Conservation (phyloP, 2,888 invertebrate species). For the Tenthredo notha region DNA sequence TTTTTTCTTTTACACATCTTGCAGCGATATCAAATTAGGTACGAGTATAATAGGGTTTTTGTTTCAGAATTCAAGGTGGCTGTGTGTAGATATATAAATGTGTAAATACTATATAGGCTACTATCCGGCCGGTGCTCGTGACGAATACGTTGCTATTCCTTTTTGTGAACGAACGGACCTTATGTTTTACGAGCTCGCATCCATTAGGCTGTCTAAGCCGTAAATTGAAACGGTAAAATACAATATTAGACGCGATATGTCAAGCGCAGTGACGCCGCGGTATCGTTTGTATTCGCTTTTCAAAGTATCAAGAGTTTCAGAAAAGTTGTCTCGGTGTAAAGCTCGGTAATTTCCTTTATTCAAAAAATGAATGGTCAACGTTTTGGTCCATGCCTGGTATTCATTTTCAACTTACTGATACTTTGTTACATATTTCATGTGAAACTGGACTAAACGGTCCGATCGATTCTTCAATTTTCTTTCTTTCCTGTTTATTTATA, state of each 20-base stretch:
- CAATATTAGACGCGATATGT: constrained; percentile 62
- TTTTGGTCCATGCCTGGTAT: neutral
- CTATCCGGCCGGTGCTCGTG: constrained; percentile 42
- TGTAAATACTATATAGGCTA: neutral
- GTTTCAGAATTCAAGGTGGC: neutral
- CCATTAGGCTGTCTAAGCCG: constrained; percentile 63
- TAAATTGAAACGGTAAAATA: constrained; percentile 66
- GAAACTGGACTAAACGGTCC: neutral
- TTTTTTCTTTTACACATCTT: neutral
- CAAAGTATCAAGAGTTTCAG: constrained; percentile 48
- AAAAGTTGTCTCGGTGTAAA: neutral
- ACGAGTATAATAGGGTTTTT: neutral
- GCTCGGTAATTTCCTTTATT: neutral
- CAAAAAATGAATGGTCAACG: neutral
- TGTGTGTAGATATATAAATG: neutral
- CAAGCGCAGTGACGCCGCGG: constrained; percentile 64
- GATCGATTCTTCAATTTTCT: neutral
- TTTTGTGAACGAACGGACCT: constrained; percentile 59
- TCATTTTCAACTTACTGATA: neutral
- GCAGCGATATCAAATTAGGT: neutral
- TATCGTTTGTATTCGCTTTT: constrained; percentile 61
- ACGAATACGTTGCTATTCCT: constrained; percentile 55
- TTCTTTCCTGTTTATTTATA: neutral
- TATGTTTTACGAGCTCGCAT: constrained; percentile 66
- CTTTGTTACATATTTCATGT: neutral